Evolutionary conservation across 2,888 invertebrate genomes (phyloP).

Genomic region (Scelioninae gen. 2): DNA sequence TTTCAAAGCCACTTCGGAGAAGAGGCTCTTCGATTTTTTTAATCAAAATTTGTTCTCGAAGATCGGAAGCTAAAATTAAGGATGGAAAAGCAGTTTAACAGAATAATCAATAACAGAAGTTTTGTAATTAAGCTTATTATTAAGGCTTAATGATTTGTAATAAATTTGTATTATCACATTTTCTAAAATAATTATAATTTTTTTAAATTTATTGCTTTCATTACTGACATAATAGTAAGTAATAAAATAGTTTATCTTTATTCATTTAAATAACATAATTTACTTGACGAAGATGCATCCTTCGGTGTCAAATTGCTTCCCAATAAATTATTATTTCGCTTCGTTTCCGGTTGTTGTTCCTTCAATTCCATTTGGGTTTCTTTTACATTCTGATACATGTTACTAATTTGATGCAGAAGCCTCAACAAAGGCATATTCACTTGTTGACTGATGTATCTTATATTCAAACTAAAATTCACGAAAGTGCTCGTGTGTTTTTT

Average conservation of each 20-base stretch:
- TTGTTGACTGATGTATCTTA: slow-evolving; percentile 94
- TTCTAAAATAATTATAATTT: no score
- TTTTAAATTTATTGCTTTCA: no score
- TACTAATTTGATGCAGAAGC: slow-evolving; percentile 95
- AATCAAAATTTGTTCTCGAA: slow-evolving; percentile 79
- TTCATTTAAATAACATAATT: slow-evolving; percentile 41
- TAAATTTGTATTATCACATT: no score
- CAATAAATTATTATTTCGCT: slow-evolving; percentile 71
- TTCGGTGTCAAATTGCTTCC: slow-evolving; percentile 77
- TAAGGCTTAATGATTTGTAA: no score
- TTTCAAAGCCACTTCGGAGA: slow-evolving; percentile 66
- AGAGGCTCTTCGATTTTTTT: slow-evolving; percentile 70
- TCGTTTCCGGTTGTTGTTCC: slow-evolving; percentile 79
- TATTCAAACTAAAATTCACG: slow-evolving; percentile 91
- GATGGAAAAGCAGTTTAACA: background rate
- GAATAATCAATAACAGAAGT: background rate
- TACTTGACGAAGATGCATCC: slow-evolving; percentile 80
- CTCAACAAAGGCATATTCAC: slow-evolving; percentile 97
- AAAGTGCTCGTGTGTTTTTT: slow-evolving; percentile 95
- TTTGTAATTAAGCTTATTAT: no score
- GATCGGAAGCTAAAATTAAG: slow-evolving; percentile 77
- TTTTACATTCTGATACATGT: slow-evolving; percentile 98
- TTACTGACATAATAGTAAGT: no score
- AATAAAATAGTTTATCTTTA: background rate
- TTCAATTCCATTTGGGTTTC: slow-evolving; percentile 94